phyloP scores from a whole-genome alignment of 2,113 vertebrate species.

The Anhinga rufa region DNA sequence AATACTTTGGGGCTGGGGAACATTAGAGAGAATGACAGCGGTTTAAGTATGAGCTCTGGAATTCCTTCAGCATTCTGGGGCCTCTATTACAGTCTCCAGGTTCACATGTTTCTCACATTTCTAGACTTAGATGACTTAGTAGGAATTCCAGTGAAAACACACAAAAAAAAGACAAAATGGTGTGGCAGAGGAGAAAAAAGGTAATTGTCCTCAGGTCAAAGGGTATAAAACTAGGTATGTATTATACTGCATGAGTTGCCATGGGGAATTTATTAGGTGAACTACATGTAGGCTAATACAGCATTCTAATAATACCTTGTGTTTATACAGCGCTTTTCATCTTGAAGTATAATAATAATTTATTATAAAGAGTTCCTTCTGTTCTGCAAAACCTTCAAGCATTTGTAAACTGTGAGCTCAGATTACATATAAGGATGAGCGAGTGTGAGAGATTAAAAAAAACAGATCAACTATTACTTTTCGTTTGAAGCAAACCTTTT shows the following conservation, averaged over 20 bases:
- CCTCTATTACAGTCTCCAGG: not conserved
- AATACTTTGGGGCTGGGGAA: not conserved
- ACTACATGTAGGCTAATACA: not conserved
- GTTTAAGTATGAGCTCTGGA: not conserved
- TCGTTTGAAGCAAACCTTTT: not conserved
- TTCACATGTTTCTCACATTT: not conserved
- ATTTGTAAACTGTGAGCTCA: not conserved
- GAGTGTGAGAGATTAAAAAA: not conserved
- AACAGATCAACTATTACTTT: not conserved
- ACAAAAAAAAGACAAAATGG: not conserved
- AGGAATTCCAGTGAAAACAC: not conserved
- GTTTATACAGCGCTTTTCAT: not conserved
- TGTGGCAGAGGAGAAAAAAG: not conserved
- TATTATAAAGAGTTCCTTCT: not conserved
- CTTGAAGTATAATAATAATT: not conserved
- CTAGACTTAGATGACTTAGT: not conserved
- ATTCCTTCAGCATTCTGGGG: not conserved
- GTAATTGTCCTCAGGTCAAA: not conserved
- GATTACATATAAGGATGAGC: not conserved
- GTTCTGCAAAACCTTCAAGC: not conserved
- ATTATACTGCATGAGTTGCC: not conserved
- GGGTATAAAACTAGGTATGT: not conserved
- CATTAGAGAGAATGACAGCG: not conserved
- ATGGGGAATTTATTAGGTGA: not conserved
- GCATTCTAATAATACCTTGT: not conserved